Evolutionary conservation across 2,888 invertebrate genomes (phyloP), one percentile per base, ranked within the genome.

Genomic region (Pammene aurita): DNA sequence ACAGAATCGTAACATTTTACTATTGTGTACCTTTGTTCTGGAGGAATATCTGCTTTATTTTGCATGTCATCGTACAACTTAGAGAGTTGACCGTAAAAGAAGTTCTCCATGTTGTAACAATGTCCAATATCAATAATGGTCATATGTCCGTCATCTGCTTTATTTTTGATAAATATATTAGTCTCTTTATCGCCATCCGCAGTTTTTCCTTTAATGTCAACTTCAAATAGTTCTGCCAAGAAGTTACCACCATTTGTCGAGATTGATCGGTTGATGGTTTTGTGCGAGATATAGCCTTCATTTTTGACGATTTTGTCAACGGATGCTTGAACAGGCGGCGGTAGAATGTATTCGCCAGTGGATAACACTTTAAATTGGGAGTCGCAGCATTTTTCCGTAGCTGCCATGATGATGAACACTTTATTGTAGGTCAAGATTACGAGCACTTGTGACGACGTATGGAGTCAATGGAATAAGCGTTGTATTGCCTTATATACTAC

Each of bases 221-320:
- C 74, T 76, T 81, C 82, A 58, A 77, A 82, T 2, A 87, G 67
- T 5, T 71, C 65, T 2, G 80, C 85, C 1, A 87, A 72, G 64
- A 80, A 88, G 70, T 81, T 87, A 0, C 82, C 84, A 13, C 88
- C 87, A 38, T 80, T 77, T 4, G 83, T 78, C 0, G 78, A 71
- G 0, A 84, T 71, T 4, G 42, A 35, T 65, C 73, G 78, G 7
- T 74, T 75, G 0, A 67, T 34, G 2, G 80, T 72, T 66, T 78
- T 69, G 60, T 78, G 79, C 0, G 72, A 72, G 9, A 55, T 54
- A 57, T 77, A 81, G 0, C 77, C 76, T 75, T 81, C 77, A 48
- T 77, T 76, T 34, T 73, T 60, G 5, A 77, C 72, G 13, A 82
- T 78, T 11, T 67, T 73, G 9, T 76, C 71, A 2, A 81, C 46